Evolutionary conservation across 2,888 invertebrate genomes (phyloP), one percentile per base, ranked within the genome.

Genomic region (Esperia sulphurella): DNA sequence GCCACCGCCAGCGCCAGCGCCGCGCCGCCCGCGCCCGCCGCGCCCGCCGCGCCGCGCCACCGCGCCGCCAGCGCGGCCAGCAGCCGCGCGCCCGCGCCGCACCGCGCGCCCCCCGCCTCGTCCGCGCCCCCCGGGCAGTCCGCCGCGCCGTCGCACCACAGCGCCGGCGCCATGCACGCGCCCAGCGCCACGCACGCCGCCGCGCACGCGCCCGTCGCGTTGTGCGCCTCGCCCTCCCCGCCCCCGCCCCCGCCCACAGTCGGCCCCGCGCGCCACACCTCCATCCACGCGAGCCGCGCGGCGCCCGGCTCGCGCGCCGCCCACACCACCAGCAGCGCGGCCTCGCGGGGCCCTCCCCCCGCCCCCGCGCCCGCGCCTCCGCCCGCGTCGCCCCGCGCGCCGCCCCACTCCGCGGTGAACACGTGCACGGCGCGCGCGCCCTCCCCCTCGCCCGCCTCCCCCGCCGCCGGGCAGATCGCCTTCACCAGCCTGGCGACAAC

Each of bases 241-340:
- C 1, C 37, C 37, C 12, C 39, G 39, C 39, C 38, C 70, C 70
- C 74, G 13, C n/a, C 21, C 40, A 13, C 14, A 21, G 38, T n/a
- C 41, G 35, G 31, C 41, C 39, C 40, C n/a, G 49, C 45, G 48
- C 51, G 51, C 54, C 54, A 54, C 50, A 54, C 51, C 46, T 81
- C 82, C 71, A 95, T 89, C 95, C 95, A 96, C 50, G 94, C 92
- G 65, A 95, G 92, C n/a, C 93, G 92, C 43, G 95, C 95, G 45
- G 91, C 87, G 30, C 95, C 96, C n/a, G 93, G 83, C 76, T 95
- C 96, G 82, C 95, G 95, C 72, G 95, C 96, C 67, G 95, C 94
- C 58, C 95, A 95, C 84, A 95, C 95, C 49, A 96, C 92, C 60
- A 96, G 94, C 55, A 96, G 91, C n/a, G 95, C 94, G 90, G 91